These are phyloP conservation scores for Plebejus melissa DNA, from an alignment of 2,888 invertebrate species.

Conservation along the genomic window DNA sequence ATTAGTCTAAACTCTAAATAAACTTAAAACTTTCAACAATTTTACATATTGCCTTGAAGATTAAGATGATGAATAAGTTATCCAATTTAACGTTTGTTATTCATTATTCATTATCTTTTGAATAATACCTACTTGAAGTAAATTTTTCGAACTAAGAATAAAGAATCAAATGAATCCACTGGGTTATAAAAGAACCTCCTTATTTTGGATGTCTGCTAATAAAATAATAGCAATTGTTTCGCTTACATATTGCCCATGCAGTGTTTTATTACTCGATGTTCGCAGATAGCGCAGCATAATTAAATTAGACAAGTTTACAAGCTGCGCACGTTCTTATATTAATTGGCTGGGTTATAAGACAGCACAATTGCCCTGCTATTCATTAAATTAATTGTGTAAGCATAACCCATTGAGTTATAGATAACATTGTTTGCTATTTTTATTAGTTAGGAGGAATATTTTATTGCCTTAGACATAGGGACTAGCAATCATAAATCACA, in stretches of 20 bases:
- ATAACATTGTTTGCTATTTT: slow-evolving; percentile 23
- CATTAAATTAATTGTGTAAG: slow-evolving; percentile 51
- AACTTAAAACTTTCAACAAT: no score
- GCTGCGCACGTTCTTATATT: slow-evolving; percentile 65
- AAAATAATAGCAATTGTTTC: background rate
- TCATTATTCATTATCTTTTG: no score
- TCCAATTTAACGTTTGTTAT: no score
- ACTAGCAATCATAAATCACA: background rate
- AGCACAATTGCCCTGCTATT: slow-evolving; percentile 54
- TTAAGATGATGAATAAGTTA: no score
- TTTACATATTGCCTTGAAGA: no score
- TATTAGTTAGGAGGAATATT: background rate
- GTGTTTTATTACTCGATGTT: background rate
- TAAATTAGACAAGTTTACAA: slow-evolving; percentile 51
- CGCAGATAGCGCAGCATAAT: slow-evolving; percentile 42
- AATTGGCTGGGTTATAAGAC: slow-evolving; percentile 66
- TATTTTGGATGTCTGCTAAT: background rate
- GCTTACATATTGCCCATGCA: background rate
- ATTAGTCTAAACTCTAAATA: no score
- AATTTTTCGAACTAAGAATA: no score
- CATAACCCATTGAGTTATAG: slow-evolving; percentile 21
- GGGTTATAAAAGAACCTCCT: background rate
- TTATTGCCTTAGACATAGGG: background rate
- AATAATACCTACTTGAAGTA: no score
- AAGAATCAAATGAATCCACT: no score